phyloP scores from a whole-genome alignment of 2,888 invertebrate species.

The Andrena trimmerana region DNA sequence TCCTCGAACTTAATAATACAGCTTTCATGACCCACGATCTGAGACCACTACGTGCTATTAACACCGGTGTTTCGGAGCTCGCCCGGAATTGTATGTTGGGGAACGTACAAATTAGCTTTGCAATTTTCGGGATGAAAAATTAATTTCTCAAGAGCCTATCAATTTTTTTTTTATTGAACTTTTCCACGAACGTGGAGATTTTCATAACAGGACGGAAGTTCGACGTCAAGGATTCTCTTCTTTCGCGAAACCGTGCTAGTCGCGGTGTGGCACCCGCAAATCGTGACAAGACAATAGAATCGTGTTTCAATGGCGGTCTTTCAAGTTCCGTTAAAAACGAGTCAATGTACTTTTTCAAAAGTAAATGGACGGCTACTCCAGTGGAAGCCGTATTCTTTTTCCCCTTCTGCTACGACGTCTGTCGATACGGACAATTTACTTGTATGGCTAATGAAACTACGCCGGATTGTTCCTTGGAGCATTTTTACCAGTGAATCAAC shows the following conservation, averaged over 20 bases:
- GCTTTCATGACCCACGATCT: neutral
- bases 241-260: slow-evolving; percentile 25
- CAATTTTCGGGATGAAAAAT: neutral
- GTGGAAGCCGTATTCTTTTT: slow-evolving; percentile 30
- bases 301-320: slow-evolving; percentile 52
- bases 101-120: neutral
- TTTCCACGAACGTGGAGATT: neutral
- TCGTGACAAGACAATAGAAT: slow-evolving; percentile 51
- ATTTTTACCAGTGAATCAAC: slow-evolving; percentile 28
- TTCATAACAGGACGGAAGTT: slow-evolving; percentile 16
- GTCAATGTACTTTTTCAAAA: slow-evolving; percentile 49
- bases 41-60: neutral
- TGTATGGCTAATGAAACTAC: slow-evolving; percentile 32
- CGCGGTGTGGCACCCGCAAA: slow-evolving; percentile 18
- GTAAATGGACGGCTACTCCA: slow-evolving; percentile 35
- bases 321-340: slow-evolving; percentile 53
- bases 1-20: neutral
- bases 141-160: neutral
- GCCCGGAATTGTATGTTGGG: neutral
- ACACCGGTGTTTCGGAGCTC: neutral
- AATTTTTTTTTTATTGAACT: neutral
- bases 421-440: slow-evolving; percentile 43
- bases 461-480: slow-evolving; percentile 27
- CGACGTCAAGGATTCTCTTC: slow-evolving; percentile 15
- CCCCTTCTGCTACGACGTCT: slow-evolving; percentile 6